Evolutionary conservation across 2,113 vertebrate species (phyloP).

Genomic region (Ptilonorhynchus violaceus): DNA sequence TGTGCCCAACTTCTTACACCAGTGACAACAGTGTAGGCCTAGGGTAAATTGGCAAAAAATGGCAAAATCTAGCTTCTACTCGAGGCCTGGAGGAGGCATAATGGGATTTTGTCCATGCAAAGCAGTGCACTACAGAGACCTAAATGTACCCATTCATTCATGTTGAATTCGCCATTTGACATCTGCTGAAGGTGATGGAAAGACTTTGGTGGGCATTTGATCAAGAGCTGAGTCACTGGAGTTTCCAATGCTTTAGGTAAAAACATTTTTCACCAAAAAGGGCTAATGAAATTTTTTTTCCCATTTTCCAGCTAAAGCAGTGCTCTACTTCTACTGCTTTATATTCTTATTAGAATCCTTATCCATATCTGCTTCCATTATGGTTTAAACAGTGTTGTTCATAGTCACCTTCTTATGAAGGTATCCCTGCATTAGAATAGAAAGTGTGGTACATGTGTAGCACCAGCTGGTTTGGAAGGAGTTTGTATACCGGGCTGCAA

Average conservation of each 20-base stretch:
- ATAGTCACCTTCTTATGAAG: neutral
- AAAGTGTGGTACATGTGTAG: neutral
- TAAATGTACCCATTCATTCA: neutral
- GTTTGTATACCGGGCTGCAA: neutral
- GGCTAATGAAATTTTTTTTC: neutral
- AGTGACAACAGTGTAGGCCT: neutral
- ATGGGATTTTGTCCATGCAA: neutral
- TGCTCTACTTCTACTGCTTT: neutral
- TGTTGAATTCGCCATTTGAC: neutral
- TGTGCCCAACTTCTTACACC: rapidly evolving
- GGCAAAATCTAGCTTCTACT: neutral
- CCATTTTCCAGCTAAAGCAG: neutral
- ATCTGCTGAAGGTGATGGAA: slow-evolving; percentile 30
- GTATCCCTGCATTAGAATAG: neutral
- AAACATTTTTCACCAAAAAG: slow-evolving; percentile 15
- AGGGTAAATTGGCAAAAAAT: neutral
- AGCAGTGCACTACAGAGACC: neutral
- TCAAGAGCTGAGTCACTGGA: slow-evolving; percentile 39
- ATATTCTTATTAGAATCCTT: neutral
- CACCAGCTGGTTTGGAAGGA: neutral
- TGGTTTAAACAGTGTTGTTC: neutral
- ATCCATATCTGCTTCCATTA: neutral
- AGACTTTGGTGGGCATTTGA: neutral
- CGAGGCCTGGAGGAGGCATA: neutral
- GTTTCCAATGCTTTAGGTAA: neutral